Evolutionary conservation across 2,888 invertebrate species (phyloP).

Genomic region (Boloria euphrosyne): DNA sequence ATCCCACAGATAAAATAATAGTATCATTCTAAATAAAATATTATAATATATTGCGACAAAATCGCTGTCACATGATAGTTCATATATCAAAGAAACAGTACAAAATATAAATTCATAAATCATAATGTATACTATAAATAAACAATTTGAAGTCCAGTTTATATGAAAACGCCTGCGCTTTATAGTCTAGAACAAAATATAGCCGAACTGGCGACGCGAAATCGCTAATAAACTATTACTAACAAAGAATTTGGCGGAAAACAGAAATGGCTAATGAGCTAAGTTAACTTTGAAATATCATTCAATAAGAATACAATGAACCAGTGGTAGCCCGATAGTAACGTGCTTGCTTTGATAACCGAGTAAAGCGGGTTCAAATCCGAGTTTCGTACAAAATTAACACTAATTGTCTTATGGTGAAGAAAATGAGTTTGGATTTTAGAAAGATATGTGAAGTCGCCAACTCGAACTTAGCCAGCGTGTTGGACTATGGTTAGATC

Average conservation of each 20-base stretch:
- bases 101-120: slow-evolving; percentile 9
- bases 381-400: too few relatives aligned
- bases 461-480: too few relatives aligned
- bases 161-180: slow-evolving; percentile 23
- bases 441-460: too few relatives aligned
- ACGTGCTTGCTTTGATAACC: too few relatives aligned
- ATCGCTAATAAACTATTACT: slow-evolving; percentile 35
- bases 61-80: background rate
- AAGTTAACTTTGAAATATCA: background rate
- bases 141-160: slow-evolving; percentile 13
- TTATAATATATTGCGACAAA: background rate
- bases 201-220: slow-evolving; percentile 31
- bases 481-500: too few relatives aligned
- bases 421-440: too few relatives aligned
- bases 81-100: background rate
- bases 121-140: slow-evolving; percentile 6
- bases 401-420: too few relatives aligned
- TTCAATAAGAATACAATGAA: background rate
- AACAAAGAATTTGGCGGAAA: slow-evolving; percentile 11
- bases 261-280: background rate
- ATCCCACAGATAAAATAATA: too few relatives aligned
- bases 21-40: too few relatives aligned
- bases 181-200: slow-evolving; percentile 30
- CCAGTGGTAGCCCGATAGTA: too few relatives aligned
- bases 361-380: too few relatives aligned